Base-by-base conservation (phyloP, 1,140 invertebrate species). In the Diachasmimorpha longicaudata region DNA sequence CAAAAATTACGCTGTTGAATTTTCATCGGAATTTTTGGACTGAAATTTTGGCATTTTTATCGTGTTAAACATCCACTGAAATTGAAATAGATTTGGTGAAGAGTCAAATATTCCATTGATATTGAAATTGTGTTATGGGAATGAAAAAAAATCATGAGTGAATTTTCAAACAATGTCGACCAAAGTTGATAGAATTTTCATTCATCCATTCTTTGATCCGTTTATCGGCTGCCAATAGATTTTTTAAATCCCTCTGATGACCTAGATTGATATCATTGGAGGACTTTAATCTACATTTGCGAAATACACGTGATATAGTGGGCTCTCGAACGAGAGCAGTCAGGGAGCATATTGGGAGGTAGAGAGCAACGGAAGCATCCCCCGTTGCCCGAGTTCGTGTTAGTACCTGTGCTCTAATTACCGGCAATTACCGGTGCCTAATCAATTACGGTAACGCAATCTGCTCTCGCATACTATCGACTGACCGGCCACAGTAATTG, bases 391-490 rank as follows among this genome's bases (percentile, higher is more conserved):
- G 4, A 46, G 21, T 42, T 46, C 14, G 71, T 66, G 21, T 66
- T 72, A 68, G 79, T 72, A 80, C 75, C 82, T 75, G 82, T 81
- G 80, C 78, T 82, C 82, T 84, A 84, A 84, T 84, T 84, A 84
- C 81, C 81, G 79, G 82, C 81, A 84, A 84, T 84, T 84, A 82
- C 81, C 81, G 78, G 79, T 83, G 82, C 82, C 81, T 84, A 84
- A 84, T 84, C 82, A 84, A 84, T 84, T 84, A 84, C 83, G 81
- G 81, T 83, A 84, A 84, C 80, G 82, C 80, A 83, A 84, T 84
- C 80, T 82, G 80, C 80, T 83, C 80, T 83, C 79, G 78, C 78
- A 82, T 78, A 75, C 78, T 80, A 79, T 80, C 78, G 76, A 77
- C 76, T 81, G 81, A 78, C 78, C 81, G 75, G 77, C 58, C 74